Evolutionary conservation across 2,888 invertebrate species (phyloP).

Genomic region (Strigamia transsilvanica): DNA sequence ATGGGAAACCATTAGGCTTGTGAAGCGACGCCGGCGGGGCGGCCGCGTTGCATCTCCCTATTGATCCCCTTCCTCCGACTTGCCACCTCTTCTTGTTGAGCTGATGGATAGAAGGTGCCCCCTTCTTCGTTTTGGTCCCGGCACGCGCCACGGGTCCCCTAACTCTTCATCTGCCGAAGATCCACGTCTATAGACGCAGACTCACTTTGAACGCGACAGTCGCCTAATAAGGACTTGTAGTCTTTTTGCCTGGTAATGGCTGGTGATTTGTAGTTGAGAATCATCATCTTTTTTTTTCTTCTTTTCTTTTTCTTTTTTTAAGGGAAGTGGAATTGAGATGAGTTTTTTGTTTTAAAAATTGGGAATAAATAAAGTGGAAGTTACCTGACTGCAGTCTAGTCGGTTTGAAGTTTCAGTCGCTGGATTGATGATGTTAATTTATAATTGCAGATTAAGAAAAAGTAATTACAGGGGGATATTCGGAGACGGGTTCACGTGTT

Average conservation of each 20-base stretch:
- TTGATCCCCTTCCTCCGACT: conserved; percentile 38
- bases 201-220: conserved; percentile 37
- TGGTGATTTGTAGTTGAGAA: conserved; percentile 29
- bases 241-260: conserved; percentile 46
- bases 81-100: conserved; percentile 44
- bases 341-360: conserved; percentile 25
- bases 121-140: conserved; percentile 41
- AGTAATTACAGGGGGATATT: no score
- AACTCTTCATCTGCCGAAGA: conserved; percentile 48
- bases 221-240: conserved; percentile 48
- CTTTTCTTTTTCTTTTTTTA: background rate
- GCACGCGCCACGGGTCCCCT: conserved; percentile 43
- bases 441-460: no score
- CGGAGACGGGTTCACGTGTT: no score
- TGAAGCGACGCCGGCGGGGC: conserved; percentile 46
- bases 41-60: conserved; percentile 47
- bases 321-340: background rate
- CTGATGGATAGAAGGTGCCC: conserved; percentile 47
- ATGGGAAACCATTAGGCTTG: conserved; percentile 49
- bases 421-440: no score
- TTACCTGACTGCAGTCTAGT: no score
- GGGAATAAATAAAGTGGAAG: conserved; percentile 12
- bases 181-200: conserved; percentile 11
- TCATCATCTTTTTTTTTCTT: background rate
- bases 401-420: no score